These are phyloP conservation scores for Chamaetylas fuelleborni DNA, from an alignment of 2,113 vertebrate genomes.

Conservation along the genomic window DNA sequence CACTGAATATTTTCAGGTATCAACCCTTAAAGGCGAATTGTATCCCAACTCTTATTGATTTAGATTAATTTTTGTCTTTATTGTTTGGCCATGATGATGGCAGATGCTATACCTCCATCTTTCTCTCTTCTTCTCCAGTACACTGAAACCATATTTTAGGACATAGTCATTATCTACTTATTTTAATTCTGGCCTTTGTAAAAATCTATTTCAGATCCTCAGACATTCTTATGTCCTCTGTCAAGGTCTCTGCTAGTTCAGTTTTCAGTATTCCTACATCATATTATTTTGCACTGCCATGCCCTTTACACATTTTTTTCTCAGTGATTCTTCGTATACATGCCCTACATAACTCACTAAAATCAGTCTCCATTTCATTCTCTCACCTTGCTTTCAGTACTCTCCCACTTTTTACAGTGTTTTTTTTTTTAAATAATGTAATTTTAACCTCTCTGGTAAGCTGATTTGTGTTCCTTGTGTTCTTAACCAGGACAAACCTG, in stretches of 20 bases:
- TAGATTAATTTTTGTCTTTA: neutral
- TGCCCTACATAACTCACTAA: neutral
- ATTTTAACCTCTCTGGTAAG: neutral
- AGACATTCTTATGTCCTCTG: neutral
- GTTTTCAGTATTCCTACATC: neutral
- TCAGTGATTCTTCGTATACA: neutral
- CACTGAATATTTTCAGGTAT: neutral
- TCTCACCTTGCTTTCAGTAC: neutral
- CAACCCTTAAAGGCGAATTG: neutral
- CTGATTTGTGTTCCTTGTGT: neutral
- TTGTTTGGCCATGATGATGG: neutral
- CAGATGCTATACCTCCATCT: neutral
- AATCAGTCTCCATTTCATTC: neutral
- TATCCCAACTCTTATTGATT: neutral
- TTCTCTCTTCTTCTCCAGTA: neutral
- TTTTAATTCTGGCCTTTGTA: neutral
- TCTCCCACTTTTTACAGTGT: neutral
- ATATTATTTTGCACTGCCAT: neutral
- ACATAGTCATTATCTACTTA: neutral
- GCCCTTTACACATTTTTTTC: slow-evolving; percentile 13
- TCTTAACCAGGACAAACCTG: neutral
- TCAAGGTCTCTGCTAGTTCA: slow-evolving; percentile 3
- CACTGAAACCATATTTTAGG: neutral
- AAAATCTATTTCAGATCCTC: neutral
- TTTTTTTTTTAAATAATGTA: neutral